Base-by-base conservation (phyloP, 1,140 invertebrate species). In the Zophobas atratus region DNA sequence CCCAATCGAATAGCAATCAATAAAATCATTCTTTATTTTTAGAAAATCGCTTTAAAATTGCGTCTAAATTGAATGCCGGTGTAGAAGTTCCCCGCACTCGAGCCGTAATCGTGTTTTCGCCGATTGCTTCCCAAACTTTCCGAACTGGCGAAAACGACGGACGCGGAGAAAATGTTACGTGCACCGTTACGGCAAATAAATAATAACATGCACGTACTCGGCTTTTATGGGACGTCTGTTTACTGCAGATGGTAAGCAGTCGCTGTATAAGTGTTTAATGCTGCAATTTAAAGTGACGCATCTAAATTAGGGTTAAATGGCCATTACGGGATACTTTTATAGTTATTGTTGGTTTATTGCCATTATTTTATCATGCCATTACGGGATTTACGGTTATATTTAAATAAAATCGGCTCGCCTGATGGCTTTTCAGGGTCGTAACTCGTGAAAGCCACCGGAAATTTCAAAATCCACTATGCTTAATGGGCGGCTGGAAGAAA, bases 31-130 rank as follows among this genome's bases (percentile, higher is more conserved):
- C 51, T 80, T 75, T 78, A 80, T 78, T 80, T 80, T 80, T 55
- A 75, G 46, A 71, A 77, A 79, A 80, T 80, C 79, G 75, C 79
- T 80, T 80, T 80, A 79, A 79, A 80, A 80, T 80, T 80, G 77
- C 72, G 49, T 71, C 53, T 67, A 78, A 79, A 80, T 80, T 78
- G 79, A 80, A 80, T 77, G 70, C 60, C 67, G 72, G 32, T 75
- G 60, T 63, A 51, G 46, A 75, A 80, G 48, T 75, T 76, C 51
- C 55, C 39, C 70, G 67, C 2, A 51, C 53, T 76, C 78, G 60
- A 77, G 48, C 34, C 75, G 38, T 67, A 79, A 79, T 75, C 36
- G 75, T 67, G 70, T 76, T 79, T 76, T 76, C 46, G 32, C 71
- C 38, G 75, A 77, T 77, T 72, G 53, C 51, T 60, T 72, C 43